Percentiles rank a stretch among this genome's conserved stretches.
Conservation (phyloP, 2,113 vertebrate species). For the Drymodes brunneopygia region DNA sequence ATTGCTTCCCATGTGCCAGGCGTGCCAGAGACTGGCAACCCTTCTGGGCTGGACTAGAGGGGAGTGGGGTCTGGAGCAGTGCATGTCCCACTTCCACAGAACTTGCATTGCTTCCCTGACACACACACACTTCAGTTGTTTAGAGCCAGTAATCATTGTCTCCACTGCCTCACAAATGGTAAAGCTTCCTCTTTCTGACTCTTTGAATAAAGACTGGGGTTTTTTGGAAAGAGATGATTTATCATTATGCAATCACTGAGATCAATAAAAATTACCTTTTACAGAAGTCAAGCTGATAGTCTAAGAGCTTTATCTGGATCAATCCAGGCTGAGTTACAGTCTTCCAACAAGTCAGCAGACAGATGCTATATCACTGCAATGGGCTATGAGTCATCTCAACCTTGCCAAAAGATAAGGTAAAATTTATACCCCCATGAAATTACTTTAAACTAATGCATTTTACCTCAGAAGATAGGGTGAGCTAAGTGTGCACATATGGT, state of each 20-base stretch:
- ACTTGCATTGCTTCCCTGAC: too few species aligned
- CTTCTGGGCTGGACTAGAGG: not conserved
- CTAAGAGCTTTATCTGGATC: not conserved
- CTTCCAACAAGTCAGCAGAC: not conserved
- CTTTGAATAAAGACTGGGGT: not conserved
- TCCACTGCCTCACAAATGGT: not conserved
- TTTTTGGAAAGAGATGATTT: not conserved
- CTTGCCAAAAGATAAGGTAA: slow-evolving; percentile 19
- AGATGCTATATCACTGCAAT: not conserved
- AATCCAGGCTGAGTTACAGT: not conserved
- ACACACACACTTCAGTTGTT: not conserved
- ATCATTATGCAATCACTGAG: not conserved
- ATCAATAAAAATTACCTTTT: slow-evolving; percentile 1
- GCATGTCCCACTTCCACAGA: not conserved
- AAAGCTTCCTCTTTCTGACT: not conserved
- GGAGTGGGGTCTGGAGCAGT: too few species aligned
- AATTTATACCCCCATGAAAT: not conserved
- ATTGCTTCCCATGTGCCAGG: not conserved
- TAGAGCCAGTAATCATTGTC: not conserved
- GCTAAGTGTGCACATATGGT: not conserved
- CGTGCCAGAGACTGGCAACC: rapidly evolving
- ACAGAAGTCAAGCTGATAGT: not conserved
- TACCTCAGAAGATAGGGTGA: not conserved
- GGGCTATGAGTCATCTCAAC: not conserved
- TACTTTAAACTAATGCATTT: slow-evolving; percentile 8